Evolutionary conservation across 2,888 invertebrate genomes (phyloP).

Genomic region (Tipula unca): DNA sequence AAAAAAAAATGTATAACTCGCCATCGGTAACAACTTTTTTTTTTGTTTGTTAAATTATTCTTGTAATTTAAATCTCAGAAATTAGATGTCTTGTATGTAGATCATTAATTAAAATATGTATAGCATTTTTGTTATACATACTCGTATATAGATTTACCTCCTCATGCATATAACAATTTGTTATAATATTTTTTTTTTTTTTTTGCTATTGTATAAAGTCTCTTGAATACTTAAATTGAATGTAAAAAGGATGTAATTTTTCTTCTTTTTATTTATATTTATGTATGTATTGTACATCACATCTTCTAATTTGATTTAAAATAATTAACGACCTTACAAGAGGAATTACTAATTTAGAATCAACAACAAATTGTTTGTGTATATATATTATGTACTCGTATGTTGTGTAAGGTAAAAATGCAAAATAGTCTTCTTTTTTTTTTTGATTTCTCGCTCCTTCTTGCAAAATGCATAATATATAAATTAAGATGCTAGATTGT

Average conservation of each 20-base stretch:
- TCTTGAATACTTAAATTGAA: neutral
- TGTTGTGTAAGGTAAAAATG: neutral
- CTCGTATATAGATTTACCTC: neutral
- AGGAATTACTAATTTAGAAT: neutral
- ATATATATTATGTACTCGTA: neutral
- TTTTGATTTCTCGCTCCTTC: neutral
- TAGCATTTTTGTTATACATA: neutral
- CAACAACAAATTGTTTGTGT: neutral
- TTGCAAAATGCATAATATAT: neutral
- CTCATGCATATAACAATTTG: constrained; percentile 4
- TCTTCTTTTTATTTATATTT: neutral
- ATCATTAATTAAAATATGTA: constrained; percentile 1
- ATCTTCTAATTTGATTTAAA: constrained; percentile 4
- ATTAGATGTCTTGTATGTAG: neutral
- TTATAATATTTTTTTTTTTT: neutral
- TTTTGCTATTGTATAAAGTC: neutral
- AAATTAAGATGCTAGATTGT: neutral
- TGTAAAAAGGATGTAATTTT: neutral
- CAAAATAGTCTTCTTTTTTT: neutral
- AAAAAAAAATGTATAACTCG: neutral
- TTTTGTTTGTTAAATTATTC: neutral
- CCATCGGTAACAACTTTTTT: neutral
- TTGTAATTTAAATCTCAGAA: neutral
- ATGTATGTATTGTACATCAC: neutral
- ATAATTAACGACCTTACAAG: constrained; percentile 14